Conservation (phyloP, 1,140 invertebrate species). For the Holcopasites calliopsidis region DNA sequence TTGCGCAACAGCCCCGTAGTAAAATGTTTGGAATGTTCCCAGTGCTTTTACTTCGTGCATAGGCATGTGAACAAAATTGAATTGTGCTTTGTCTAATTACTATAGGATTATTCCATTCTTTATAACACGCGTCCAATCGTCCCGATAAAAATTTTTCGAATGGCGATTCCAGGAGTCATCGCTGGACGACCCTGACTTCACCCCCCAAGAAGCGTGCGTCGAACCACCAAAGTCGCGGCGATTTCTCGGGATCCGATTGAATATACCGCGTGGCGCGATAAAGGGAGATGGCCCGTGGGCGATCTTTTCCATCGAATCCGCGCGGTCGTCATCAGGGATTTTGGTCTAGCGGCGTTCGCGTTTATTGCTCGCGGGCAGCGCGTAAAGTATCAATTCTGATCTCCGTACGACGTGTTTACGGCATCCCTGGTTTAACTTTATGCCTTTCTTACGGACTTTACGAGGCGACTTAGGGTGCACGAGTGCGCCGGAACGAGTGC, state of each 20-base stretch:
- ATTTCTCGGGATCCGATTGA: background rate
- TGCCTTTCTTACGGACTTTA: conserved; percentile 57
- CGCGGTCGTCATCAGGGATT: conserved; percentile 25
- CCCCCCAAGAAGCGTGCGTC: too few species aligned
- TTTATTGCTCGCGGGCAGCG: conserved; percentile 49
- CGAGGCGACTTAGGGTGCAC: conserved; percentile 35
- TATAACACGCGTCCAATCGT: background rate
- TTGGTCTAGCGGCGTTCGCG: conserved; percentile 34
- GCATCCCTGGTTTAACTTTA: conserved; percentile 53
- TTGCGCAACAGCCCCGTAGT: background rate
- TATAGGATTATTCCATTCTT: too few species aligned
- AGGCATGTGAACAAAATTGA: too few species aligned
- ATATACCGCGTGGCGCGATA: background rate
- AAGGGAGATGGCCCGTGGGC: conserved; percentile 2
- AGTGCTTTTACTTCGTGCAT: too few species aligned
- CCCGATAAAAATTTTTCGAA: background rate
- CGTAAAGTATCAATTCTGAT: conserved; percentile 64
- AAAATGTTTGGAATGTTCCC: background rate
- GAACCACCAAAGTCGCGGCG: background rate
- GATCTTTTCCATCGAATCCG: conserved; percentile 23
- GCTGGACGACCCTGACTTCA: too few species aligned
- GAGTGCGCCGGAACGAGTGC: conserved; percentile 12
- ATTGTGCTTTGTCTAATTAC: too few species aligned
- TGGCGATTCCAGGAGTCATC: background rate
- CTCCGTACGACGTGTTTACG: conserved; percentile 57